A percentile compares a stretch with the other conserved stretches of the same genome.
These are phyloP conservation scores for Drosophila grimshawi DNA, from an alignment of 1,140 invertebrate species.

Conservation along the genomic window DNA sequence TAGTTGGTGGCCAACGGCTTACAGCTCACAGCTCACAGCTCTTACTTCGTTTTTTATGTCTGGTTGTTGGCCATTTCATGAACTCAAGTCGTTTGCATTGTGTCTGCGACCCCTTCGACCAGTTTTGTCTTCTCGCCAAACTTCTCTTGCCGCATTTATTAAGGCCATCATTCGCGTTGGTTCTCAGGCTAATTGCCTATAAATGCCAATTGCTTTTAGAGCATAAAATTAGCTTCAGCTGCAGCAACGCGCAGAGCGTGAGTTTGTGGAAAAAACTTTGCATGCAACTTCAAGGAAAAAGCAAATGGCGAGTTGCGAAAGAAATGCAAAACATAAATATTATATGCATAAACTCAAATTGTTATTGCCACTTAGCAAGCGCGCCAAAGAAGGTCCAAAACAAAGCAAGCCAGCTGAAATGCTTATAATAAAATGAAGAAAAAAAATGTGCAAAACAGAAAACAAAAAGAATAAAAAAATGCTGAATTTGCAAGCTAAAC, in stretches of 20 bases:
- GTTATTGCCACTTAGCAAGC: slow-evolving; percentile 72
- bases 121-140: slow-evolving; percentile 4
- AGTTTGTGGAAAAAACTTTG: slow-evolving; percentile 8
- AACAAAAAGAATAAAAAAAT: slow-evolving; percentile 21
- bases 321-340: slow-evolving; percentile 55
- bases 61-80: slow-evolving; percentile 20
- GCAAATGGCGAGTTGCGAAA: slow-evolving; percentile 9
- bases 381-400: slow-evolving; percentile 35
- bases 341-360: slow-evolving; percentile 69
- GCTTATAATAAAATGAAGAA: neutral
- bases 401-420: slow-evolving; percentile 20
- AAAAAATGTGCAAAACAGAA: slow-evolving; percentile 3
- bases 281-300: slow-evolving; percentile 8
- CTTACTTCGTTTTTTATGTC: slow-evolving; percentile 32
- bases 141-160: slow-evolving; percentile 16
- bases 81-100: slow-evolving; percentile 49
- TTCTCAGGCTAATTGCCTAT: slow-evolving; percentile 49
- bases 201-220: slow-evolving; percentile 50
- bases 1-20: neutral
- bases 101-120: slow-evolving; percentile 33
- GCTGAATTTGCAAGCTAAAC: slow-evolving; percentile 35
- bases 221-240: slow-evolving; percentile 33
- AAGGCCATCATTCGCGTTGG: slow-evolving; percentile 13
- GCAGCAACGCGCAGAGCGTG: slow-evolving; percentile 7
- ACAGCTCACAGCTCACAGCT: slow-evolving; percentile 14